phyloP scores from a whole-genome alignment of 2,113 vertebrate species.

The Perca fluviatilis region DNA sequence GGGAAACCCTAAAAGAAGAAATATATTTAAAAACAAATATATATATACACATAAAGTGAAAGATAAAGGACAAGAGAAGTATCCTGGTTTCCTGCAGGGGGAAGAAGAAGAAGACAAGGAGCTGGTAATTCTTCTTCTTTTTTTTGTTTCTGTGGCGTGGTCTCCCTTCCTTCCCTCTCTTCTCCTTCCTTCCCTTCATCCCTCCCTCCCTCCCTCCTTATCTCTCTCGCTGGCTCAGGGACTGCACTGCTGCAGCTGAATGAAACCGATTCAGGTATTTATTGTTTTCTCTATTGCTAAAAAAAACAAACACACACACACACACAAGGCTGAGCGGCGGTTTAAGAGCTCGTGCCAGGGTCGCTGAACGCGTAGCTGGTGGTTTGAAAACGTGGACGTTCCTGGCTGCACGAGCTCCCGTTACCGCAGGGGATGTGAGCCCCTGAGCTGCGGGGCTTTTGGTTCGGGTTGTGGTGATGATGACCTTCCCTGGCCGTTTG shows the following conservation, averaged over 20 bases:
- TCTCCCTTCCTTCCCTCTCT: constrained; percentile 18
- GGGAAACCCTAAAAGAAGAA: constrained; percentile 33
- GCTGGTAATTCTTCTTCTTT: constrained; percentile 65
- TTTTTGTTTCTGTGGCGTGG: constrained; percentile 54
- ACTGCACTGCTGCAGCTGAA: constrained; percentile 75
- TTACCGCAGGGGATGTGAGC: constrained; percentile 48
- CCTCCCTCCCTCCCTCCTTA: not conserved
- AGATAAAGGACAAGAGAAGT: constrained; percentile 1
- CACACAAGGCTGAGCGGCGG: not conserved
- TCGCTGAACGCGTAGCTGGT: not conserved
- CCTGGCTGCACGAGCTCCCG: constrained; percentile 32
- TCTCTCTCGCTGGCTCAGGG: constrained; percentile 39
- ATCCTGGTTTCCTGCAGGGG: constrained; percentile 44
- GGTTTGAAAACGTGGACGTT: not conserved
- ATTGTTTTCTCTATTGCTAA: constrained; percentile 10
- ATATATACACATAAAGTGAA: constrained; percentile 17
- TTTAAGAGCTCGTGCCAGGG: constrained; percentile 9
- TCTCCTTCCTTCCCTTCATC: not conserved
- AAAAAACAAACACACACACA: not conserved
- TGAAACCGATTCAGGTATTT: constrained; percentile 51
- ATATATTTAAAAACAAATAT: not conserved
- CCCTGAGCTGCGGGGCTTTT: constrained; percentile 15
- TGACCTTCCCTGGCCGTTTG: constrained; percentile 75
- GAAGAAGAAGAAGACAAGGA: constrained; percentile 49
- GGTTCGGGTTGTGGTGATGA: constrained; percentile 11